Percentiles rank a stretch among this genome's conserved stretches.
Conservation (phyloP, 2,888 invertebrate species). For the Lordiphosa andalusiaca region DNA sequence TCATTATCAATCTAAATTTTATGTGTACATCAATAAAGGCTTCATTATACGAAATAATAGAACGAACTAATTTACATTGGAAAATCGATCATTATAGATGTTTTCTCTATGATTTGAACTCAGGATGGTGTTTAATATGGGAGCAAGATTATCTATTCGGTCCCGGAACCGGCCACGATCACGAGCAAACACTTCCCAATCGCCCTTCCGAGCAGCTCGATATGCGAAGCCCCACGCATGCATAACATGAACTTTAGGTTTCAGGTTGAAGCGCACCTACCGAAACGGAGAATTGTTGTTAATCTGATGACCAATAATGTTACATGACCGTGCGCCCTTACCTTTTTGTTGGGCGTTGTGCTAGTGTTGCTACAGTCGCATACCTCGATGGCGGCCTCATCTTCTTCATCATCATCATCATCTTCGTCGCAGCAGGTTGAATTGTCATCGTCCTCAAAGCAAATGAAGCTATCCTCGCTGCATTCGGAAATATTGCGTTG, state of each 20-base stretch:
- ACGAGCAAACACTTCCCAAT: slow-evolving; percentile 83
- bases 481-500: slow-evolving; percentile 60
- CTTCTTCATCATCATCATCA: slow-evolving; percentile 28
- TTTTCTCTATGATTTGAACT: slow-evolving; percentile 74
- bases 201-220: slow-evolving; percentile 83
- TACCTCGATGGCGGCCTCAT: slow-evolving; percentile 9
- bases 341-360: slow-evolving; percentile 15
- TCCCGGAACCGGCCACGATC: slow-evolving; percentile 80
- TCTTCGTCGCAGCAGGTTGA: slow-evolving; percentile 14
- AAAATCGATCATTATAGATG: slow-evolving; percentile 74
- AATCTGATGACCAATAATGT: not conserved
- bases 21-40: slow-evolving; percentile 44
- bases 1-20: slow-evolving; percentile 23
- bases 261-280: slow-evolving; percentile 83
- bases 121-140: slow-evolving; percentile 68
- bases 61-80: slow-evolving; percentile 44
- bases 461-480: slow-evolving; percentile 63
- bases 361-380: slow-evolving; percentile 27
- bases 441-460: slow-evolving; percentile 50
- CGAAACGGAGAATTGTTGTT: slow-evolving; percentile 36
- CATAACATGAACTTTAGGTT: slow-evolving; percentile 83
- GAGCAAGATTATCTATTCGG: slow-evolving; percentile 66
- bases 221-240: slow-evolving; percentile 84
- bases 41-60: slow-evolving; percentile 35
- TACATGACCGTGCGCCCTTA: not conserved